Base-by-base conservation (phyloP, 2,888 invertebrate species). In the Cepaea hortensis region DNA sequence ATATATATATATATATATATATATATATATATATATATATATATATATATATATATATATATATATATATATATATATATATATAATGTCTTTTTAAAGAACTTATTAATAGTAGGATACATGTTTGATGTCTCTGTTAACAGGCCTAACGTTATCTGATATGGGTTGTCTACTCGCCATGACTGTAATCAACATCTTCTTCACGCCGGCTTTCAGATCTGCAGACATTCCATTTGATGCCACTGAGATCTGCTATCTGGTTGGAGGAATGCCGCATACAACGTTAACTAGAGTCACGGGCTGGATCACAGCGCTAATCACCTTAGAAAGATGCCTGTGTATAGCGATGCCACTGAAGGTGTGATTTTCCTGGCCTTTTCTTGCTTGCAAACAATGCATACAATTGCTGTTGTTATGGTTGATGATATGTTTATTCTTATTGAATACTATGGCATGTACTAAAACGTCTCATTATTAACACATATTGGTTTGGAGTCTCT, bases 131-230 rank as follows among this genome's bases (percentile, higher is more conserved):
- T 46, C 7, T 6, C 6, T 50, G 50, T 76, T 11, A 3, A 9
- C 81, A 81, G 81, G 81, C 46, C 75, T 83, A 4, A 55, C 83
- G 11, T 18, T 83, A 13, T 73, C 83, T 18, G 83, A 83, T n/a
- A 13, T 83, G 9, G 83, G 83, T 3, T 73, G 83, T 35, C 35
- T 72, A 0, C n/a, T 83, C n/a, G 55, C 55, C 0, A 50, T 83
- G 73, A 48, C 70, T 18, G 46, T 46, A 48, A n/a, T 23, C 7
- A 73, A 50, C 15, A 55, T 83, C 20, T 83, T 73, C 46, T 73
- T 73, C n/a, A 83, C 48, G 0, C 83, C 83, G 4, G 48, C 50
- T 23, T 73, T 83, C 46, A 6, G n/a, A 5, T 6, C 13, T n/a
- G 68, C 70, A 4, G 83, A 83, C 35, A 2, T 83, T 1, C 83